A percentile compares a stretch with the other conserved stretches of the same genome.
phyloP scores from a whole-genome alignment of 1,140 invertebrate species.

The Solenopsis fugax region DNA sequence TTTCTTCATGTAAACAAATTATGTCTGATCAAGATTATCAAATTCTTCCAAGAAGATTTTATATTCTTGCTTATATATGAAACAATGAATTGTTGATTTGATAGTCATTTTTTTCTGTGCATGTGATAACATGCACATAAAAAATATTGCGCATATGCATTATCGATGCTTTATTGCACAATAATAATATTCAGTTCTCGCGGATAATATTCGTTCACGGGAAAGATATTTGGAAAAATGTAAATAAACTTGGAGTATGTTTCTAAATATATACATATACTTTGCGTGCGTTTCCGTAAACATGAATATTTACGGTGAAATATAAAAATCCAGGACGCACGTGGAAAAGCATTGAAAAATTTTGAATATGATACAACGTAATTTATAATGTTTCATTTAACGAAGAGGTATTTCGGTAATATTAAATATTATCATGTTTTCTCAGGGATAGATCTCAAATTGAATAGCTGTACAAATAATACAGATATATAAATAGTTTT shows the following conservation, averaged over 20 bases:
- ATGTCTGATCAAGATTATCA: too few species aligned
- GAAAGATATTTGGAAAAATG: not conserved
- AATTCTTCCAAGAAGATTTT: too few species aligned
- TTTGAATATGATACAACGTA: not conserved
- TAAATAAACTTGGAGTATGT: slow-evolving; percentile 19
- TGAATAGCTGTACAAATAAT: too few species aligned
- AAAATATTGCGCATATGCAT: not conserved
- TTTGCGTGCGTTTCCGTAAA: slow-evolving; percentile 4
- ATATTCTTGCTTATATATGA: too few species aligned
- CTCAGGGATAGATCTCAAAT: not conserved
- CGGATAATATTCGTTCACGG: not conserved
- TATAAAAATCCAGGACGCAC: not conserved
- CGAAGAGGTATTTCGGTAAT: not conserved
- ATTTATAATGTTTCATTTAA: slow-evolving; percentile 22
- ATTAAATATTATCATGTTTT: not conserved
- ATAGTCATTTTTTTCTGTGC: too few species aligned
- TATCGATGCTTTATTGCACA: not conserved
- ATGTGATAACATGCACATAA: not conserved
- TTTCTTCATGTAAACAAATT: too few species aligned
- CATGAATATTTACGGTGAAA: slow-evolving; percentile 45
- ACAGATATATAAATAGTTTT: not conserved
- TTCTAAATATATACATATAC: not conserved
- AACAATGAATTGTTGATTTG: too few species aligned
- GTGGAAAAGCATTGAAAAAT: slow-evolving; percentile 11
- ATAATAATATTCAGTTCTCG: not conserved